A percentile compares a stretch with the other conserved stretches of the same genome.
These are phyloP conservation scores for Rattus norvegicus DNA, from an alignment of 2,113 vertebrate species.

Conservation along the genomic window DNA sequence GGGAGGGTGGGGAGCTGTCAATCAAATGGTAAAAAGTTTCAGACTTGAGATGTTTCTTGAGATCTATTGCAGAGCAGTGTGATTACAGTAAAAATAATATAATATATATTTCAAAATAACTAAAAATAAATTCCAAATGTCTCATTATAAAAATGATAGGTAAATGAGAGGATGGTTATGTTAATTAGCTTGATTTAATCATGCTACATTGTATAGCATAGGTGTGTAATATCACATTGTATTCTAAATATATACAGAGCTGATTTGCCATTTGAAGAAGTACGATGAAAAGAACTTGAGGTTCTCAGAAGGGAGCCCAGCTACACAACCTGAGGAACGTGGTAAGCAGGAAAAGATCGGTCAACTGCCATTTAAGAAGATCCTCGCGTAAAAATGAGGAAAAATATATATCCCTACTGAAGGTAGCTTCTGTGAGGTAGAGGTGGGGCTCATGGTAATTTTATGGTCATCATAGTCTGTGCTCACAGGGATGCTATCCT, in stretches of 20 bases:
- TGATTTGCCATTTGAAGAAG: background rate
- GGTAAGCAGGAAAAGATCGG: background rate
- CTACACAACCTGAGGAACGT: background rate
- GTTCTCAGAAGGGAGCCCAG: background rate
- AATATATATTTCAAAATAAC: background rate
- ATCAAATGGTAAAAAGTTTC: background rate
- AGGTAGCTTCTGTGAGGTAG: background rate
- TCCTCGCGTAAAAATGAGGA: background rate
- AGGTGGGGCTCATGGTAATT: background rate
- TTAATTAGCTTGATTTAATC: slow-evolving; percentile 19
- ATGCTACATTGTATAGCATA: background rate
- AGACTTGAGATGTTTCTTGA: background rate
- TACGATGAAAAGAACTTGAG: background rate
- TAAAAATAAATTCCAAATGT: slow-evolving; percentile 24
- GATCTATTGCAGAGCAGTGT: background rate
- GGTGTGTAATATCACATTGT: background rate
- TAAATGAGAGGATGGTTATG: background rate
- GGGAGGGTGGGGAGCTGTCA: background rate
- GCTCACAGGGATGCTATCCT: background rate
- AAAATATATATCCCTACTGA: background rate
- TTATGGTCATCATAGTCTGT: background rate
- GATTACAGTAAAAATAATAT: background rate
- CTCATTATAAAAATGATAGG: background rate
- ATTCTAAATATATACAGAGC: background rate
- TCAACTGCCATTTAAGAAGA: background rate